Conservation (phyloP, 2,797 vertebrate species). For the Melanotaenia pygmaea region DNA sequence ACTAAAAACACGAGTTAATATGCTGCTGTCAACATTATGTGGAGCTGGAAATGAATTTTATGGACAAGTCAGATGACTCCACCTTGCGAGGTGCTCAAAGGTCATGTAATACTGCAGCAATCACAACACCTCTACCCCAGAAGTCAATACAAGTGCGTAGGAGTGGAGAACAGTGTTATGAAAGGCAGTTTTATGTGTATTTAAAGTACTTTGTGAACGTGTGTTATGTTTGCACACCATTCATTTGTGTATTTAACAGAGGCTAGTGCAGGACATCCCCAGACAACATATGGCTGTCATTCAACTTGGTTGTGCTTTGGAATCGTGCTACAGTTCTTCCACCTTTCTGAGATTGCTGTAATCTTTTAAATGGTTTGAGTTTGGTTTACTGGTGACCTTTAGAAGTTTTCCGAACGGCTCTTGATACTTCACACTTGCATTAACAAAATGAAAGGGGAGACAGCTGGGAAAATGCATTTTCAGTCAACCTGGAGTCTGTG, state of each 20-base stretch:
- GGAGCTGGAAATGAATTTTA: conserved; percentile 4
- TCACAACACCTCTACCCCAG: background rate
- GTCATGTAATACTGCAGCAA: conserved; percentile 29
- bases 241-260: background rate
- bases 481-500: conserved; percentile 14
- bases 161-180: conserved; percentile 1
- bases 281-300: background rate
- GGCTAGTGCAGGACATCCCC: background rate
- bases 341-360: background rate
- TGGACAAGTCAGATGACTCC: conserved; percentile 26
- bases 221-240: background rate
- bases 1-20: background rate
- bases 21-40: background rate
- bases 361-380: background rate
- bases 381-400: conserved; percentile 1
- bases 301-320: background rate
- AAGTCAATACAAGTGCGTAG: background rate
- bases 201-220: background rate
- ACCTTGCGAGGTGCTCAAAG: conserved; percentile 41
- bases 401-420: background rate
- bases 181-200: conserved; percentile 1
- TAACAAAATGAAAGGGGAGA: background rate
- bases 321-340: background rate
- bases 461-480: background rate
- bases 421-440: background rate